A percentile compares a stretch with the other conserved stretches of the same genome.
Conservation (phyloP, 2,797 vertebrate genomes). For the Pseudopleuronectes americanus region DNA sequence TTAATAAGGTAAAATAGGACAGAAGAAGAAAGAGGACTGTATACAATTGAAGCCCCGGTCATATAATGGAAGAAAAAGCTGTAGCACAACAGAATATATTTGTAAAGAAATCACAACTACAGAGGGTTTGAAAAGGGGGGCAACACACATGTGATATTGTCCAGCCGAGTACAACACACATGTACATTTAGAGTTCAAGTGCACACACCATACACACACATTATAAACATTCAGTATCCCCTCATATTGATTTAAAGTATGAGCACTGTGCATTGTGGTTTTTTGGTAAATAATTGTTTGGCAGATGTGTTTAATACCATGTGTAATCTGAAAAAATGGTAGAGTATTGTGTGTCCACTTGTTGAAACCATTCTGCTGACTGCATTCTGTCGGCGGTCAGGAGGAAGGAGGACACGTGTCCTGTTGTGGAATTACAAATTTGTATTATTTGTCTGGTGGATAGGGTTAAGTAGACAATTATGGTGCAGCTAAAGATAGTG, state of each 20-base stretch:
- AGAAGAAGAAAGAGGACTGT: conserved; percentile 6
- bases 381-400: too few species aligned
- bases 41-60: conserved; percentile 11
- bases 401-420: too few species aligned
- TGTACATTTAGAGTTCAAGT: not conserved
- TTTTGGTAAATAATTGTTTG: too few species aligned
- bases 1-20: conserved; percentile 53
- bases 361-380: too few species aligned
- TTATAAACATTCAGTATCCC: not conserved
- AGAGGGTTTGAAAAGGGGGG: not conserved
- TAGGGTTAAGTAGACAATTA: too few species aligned
- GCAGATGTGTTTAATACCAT: too few species aligned
- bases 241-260: not conserved
- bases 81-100: conserved; percentile 21
- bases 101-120: not conserved
- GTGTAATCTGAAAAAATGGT: too few species aligned
- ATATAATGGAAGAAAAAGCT: conserved; percentile 25
- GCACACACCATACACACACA: not conserved
- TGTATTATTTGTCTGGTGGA: too few species aligned
- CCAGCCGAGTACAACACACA: not conserved
- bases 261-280: not conserved
- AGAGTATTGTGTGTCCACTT: too few species aligned
- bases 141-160: not conserved
- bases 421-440: too few species aligned
- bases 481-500: too few species aligned